These are phyloP conservation scores for Oncorhynchus tshawytscha DNA, from an alignment of 2,113 vertebrate genomes.

Conservation along the genomic window DNA sequence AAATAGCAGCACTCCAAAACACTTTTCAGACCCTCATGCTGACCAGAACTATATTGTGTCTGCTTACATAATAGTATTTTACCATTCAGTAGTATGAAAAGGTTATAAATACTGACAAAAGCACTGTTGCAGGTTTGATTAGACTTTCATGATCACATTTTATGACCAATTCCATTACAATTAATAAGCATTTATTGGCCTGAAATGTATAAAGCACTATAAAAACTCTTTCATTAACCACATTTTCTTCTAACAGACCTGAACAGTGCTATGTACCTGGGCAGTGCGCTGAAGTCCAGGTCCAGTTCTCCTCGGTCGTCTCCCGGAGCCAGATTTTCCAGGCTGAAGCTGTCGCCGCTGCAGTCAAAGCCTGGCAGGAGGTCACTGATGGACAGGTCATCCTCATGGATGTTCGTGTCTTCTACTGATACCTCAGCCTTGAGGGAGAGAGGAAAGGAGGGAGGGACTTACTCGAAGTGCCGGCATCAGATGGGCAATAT, in stretches of 20 bases:
- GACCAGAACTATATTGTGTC: too few relatives aligned
- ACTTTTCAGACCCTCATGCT: too few relatives aligned
- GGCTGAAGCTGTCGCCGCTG: constrained; percentile 74
- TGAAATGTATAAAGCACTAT: background rate
- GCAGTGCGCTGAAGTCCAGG: constrained; percentile 74
- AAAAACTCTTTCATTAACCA: background rate
- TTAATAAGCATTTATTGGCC: too few relatives aligned
- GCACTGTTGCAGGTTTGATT: too few relatives aligned
- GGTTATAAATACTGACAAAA: too few relatives aligned
- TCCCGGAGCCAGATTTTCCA: constrained; percentile 73
- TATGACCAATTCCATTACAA: too few relatives aligned
- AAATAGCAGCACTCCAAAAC: background rate
- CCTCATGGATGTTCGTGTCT: constrained; percentile 76
- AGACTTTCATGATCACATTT: too few relatives aligned
- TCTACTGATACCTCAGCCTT: constrained; percentile 75
- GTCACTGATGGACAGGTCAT: constrained; percentile 83
- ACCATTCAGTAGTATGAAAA: too few relatives aligned
- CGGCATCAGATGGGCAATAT: background rate
- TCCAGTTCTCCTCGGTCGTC: constrained; percentile 78
- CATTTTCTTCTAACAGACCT: background rate
- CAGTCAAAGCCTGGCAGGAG: constrained; percentile 79
- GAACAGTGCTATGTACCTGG: constrained; percentile 70
- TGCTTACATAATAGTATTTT: too few relatives aligned
- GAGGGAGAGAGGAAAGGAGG: background rate
- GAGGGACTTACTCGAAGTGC: background rate